Conservation (phyloP, 2,797 vertebrate species). For the Pygocentrus nattereri region DNA sequence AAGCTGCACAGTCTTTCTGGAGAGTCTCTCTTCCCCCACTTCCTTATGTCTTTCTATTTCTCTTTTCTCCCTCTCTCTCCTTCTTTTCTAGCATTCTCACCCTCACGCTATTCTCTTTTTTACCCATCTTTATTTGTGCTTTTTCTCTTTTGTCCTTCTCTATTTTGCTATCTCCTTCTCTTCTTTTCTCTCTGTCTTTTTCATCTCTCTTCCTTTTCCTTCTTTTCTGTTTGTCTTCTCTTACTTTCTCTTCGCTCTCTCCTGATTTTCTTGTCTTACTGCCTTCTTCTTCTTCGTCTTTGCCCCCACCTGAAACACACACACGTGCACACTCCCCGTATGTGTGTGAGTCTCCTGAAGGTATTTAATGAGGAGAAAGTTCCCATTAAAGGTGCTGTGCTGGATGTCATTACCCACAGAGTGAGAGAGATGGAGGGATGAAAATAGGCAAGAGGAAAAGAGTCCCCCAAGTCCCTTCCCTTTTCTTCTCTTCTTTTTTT, state of each 20-base stretch:
- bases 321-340: too few relatives aligned
- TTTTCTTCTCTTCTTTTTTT: not conserved
- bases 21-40: not conserved
- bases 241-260: not conserved
- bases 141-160: not conserved
- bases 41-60: not conserved
- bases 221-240: not conserved
- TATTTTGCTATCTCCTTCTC: not conserved
- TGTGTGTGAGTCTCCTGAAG: slow-evolving; percentile 63
- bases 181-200: not conserved
- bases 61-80: not conserved
- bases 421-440: slow-evolving; percentile 54
- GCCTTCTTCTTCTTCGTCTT: too few relatives aligned
- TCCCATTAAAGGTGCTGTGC: slow-evolving; percentile 75
- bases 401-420: slow-evolving; percentile 71
- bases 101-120: not conserved
- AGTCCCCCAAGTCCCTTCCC: slow-evolving; percentile 14
- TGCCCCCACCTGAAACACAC: not conserved
- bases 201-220: not conserved
- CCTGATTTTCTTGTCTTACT: not conserved
- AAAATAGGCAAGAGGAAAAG: slow-evolving; percentile 22
- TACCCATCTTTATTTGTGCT: not conserved
- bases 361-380: slow-evolving; percentile 78
- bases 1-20: not conserved
- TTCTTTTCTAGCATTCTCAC: not conserved